A percentile compares a stretch with the other conserved stretches of the same genome.
These are phyloP conservation scores for Heliangelus exortis DNA, from an alignment of 2,797 vertebrate species.

Conservation along the genomic window DNA sequence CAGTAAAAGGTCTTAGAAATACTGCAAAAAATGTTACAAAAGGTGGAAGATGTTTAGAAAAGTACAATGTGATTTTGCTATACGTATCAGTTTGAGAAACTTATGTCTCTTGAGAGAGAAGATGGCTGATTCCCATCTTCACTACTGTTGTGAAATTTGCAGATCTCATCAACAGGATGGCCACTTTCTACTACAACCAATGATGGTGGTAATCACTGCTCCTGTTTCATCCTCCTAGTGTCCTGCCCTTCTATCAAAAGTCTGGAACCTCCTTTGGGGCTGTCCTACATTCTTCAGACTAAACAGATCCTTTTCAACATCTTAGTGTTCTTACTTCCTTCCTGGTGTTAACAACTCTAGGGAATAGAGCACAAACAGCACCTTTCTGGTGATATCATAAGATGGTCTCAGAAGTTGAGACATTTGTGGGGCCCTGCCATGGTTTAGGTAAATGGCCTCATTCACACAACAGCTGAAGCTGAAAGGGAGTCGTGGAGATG, in stretches of 20 bases:
- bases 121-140: neutral
- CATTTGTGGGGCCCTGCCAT: neutral
- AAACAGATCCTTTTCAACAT: neutral
- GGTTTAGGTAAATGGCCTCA: neutral
- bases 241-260: neutral
- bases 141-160: neutral
- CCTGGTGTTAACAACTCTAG: neutral
- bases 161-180: neutral
- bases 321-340: neutral
- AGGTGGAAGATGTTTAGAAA: neutral
- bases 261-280: neutral
- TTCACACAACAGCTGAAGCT: neutral
- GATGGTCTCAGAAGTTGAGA: neutral
- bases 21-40: neutral
- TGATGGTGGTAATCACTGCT: neutral
- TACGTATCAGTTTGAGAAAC: neutral
- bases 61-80: neutral
- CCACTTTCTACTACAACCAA: neutral
- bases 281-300: neutral
- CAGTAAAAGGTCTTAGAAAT: neutral
- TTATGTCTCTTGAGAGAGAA: neutral
- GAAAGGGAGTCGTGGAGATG: neutral
- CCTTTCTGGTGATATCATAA: neutral
- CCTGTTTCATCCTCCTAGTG: neutral
- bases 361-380: neutral